Evolutionary conservation across 2,888 invertebrate species (phyloP).

Genomic region (Agrochola macilenta): DNA sequence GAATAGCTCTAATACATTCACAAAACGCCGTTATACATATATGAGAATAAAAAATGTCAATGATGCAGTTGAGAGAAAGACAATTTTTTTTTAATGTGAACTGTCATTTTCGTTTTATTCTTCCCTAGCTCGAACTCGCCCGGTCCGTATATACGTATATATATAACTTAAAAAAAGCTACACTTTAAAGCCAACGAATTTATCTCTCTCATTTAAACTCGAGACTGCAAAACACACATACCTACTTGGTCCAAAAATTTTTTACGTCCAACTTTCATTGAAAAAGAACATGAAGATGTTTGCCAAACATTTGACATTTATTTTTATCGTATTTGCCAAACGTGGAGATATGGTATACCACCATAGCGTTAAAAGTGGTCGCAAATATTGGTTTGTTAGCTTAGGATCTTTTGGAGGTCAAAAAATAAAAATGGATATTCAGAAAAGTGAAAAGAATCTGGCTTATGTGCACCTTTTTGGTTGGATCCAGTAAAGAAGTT

Average conservation of each 20-base stretch:
- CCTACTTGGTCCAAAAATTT: not conserved
- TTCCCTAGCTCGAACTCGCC: no score
- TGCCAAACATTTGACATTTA: constrained; percentile 38
- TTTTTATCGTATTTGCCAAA: constrained; percentile 49
- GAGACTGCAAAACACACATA: not conserved
- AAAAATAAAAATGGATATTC: constrained; percentile 38
- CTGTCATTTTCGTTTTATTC: not conserved
- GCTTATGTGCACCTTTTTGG: not conserved
- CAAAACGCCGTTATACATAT: not conserved
- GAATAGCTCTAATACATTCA: not conserved
- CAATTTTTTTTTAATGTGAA: not conserved
- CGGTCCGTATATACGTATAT: no score
- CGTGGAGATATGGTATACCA: constrained; percentile 34
- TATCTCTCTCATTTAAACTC: not conserved
- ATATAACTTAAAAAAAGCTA: no score
- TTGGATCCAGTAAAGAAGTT: not conserved
- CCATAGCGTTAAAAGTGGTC: constrained; percentile 5
- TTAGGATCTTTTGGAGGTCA: constrained; percentile 30
- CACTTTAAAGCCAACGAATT: not conserved
- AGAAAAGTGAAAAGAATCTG: not conserved
- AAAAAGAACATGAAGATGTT: constrained; percentile 28
- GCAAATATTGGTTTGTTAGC: constrained; percentile 44
- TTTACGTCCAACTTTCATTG: constrained; percentile 6
- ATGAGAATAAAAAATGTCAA: not conserved
- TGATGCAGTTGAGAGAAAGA: not conserved